Evolutionary conservation across 2,113 vertebrate genomes (phyloP).

Genomic region (Carettochelys insculpta): DNA sequence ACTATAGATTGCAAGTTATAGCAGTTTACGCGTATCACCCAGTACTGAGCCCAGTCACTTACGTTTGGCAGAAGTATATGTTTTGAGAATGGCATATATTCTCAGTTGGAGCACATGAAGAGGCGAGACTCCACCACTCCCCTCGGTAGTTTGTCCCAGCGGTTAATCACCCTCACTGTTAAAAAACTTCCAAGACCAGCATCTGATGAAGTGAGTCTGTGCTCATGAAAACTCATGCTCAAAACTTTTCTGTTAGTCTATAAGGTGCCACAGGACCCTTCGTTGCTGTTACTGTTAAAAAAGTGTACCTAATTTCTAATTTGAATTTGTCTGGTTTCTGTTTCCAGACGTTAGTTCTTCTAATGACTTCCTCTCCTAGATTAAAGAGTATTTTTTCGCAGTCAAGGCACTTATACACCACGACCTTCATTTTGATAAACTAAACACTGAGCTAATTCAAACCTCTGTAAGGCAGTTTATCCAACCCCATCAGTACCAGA

Average conservation of each 20-base stretch:
- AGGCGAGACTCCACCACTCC: not conserved
- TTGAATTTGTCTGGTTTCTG: conserved; percentile 36
- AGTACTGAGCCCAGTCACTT: not conserved
- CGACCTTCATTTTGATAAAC: conserved; percentile 36
- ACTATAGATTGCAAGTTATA: not conserved
- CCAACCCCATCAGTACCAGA: not conserved
- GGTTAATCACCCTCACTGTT: not conserved
- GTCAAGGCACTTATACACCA: conserved; percentile 6
- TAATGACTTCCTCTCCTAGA: conserved; percentile 31
- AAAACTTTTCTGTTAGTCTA: no score
- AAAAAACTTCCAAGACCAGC: no score
- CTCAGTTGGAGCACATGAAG: not conserved
- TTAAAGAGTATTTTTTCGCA: conserved; percentile 7
- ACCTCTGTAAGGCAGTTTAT: conserved; percentile 32
- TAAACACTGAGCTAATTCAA: conserved; percentile 18
- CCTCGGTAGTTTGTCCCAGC: conserved; percentile 7
- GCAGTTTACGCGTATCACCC: not conserved
- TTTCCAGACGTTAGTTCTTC: conserved; percentile 11
- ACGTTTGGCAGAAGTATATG: not conserved
- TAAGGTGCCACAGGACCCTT: no score
- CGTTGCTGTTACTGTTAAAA: not conserved
- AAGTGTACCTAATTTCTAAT: conserved; percentile 22
- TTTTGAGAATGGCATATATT: not conserved
- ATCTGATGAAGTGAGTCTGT: no score
- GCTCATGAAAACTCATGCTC: no score